Percentiles rank a stretch among this genome's conserved stretches.
These are phyloP conservation scores for Dynastes grantii DNA, from an alignment of 2,888 invertebrate genomes.

Conservation along the genomic window DNA sequence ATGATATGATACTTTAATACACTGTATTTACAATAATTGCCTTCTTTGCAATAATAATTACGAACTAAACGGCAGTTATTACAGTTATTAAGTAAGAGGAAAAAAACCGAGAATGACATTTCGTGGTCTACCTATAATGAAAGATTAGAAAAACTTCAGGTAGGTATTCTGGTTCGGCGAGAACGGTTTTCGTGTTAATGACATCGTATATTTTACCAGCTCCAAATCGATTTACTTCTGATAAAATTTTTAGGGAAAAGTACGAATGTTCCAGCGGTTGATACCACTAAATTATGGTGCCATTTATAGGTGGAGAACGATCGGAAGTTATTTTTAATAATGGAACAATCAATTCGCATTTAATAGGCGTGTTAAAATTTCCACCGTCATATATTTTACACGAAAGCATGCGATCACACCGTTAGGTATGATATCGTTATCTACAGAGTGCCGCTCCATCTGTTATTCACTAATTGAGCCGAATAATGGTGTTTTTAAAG, in stretches of 20 bases:
- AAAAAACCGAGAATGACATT: neutral
- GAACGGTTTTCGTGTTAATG: conserved; percentile 34
- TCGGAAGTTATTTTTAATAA: conserved; percentile 40
- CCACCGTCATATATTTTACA: conserved; percentile 2
- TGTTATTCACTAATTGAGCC: conserved; percentile 13
- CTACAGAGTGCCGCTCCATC: neutral
- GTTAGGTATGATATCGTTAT: neutral
- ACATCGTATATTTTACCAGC: conserved; percentile 30
- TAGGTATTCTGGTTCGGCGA: conserved; percentile 21
- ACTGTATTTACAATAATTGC: no score
- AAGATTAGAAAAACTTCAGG: conserved; percentile 7
- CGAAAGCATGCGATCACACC: conserved; percentile 9
- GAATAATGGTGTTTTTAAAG: neutral
- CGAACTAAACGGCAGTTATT: no score
- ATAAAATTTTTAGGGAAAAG: conserved; percentile 32
- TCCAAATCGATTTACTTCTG: conserved; percentile 33
- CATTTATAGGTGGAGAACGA: conserved; percentile 34
- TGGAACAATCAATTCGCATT: conserved; percentile 31
- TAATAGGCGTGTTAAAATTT: conserved; percentile 30
- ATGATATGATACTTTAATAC: no score
- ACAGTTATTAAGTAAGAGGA: neutral
- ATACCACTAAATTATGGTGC: conserved; percentile 32
- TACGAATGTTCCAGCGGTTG: conserved; percentile 30
- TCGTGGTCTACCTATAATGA: neutral
- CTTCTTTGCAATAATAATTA: no score